phyloP scores from a whole-genome alignment of 2,113 vertebrate genomes.

The Myiagra hebetior region DNA sequence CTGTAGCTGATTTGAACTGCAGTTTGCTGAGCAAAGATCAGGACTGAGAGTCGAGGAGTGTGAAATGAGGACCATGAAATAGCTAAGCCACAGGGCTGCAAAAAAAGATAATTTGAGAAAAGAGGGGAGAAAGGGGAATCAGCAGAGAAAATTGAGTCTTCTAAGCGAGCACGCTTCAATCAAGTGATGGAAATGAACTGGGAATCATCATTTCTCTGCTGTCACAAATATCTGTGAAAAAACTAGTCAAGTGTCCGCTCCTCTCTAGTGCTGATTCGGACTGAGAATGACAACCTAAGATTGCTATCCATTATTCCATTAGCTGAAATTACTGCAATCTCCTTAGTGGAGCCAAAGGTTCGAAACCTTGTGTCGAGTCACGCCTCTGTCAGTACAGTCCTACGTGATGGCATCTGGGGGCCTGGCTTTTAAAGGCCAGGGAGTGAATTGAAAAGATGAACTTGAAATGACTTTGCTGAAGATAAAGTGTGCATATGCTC shows the following conservation, averaged over 20 bases:
- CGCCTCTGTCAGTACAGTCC: neutral
- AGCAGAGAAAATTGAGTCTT: neutral
- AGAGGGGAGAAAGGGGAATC: neutral
- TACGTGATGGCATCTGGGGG: neutral
- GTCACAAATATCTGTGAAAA: neutral
- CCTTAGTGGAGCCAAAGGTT: neutral
- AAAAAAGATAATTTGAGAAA: neutral
- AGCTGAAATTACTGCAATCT: conserved; percentile 23
- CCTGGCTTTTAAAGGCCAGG: neutral
- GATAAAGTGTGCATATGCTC: neutral
- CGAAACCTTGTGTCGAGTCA: neutral
- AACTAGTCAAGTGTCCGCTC: neutral
- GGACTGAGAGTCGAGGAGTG: neutral
- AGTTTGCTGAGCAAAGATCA: neutral
- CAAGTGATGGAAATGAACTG: conserved; percentile 7
- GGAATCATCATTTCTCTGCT: neutral
- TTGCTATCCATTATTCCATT: conserved; percentile 48
- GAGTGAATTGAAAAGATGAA: neutral
- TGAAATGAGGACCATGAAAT: neutral
- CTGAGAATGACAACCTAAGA: neutral
- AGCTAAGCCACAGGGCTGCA: neutral
- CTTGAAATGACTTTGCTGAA: neutral
- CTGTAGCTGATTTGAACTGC: neutral
- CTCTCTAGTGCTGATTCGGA: neutral
- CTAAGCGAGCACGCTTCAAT: neutral